A percentile compares a stretch with the other conserved stretches of the same genome.
These are phyloP conservation scores for Pluvialis apricaria DNA, from an alignment of 2,113 vertebrate species.

Conservation along the genomic window DNA sequence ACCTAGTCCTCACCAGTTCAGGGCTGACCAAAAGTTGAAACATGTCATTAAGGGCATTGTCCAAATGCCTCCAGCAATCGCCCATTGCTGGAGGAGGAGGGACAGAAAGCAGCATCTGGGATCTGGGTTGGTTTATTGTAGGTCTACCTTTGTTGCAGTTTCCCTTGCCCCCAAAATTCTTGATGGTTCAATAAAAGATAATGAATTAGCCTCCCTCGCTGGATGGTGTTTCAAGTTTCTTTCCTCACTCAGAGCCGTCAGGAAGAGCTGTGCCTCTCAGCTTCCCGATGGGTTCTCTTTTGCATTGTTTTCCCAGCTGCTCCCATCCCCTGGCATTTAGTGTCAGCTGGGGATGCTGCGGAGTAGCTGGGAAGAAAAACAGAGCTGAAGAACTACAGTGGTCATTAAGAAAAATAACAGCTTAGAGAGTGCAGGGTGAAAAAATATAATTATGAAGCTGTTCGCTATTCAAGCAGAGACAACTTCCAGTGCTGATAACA, in stretches of 20 bases:
- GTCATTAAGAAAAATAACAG: slow-evolving; percentile 44
- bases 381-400: neutral
- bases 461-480: slow-evolving; percentile 47
- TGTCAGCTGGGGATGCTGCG: neutral
- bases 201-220: neutral
- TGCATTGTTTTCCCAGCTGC: slow-evolving; percentile 43
- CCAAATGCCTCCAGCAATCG: neutral
- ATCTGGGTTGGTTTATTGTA: neutral
- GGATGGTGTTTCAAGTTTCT: neutral
- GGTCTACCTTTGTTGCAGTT: neutral
- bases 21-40: neutral
- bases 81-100: neutral
- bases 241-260: accelerated
- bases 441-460: slow-evolving; percentile 46
- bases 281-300: neutral
- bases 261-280: neutral
- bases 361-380: neutral
- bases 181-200: neutral
- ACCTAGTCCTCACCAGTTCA: neutral
- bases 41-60: neutral
- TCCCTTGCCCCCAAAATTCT: neutral
- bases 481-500: slow-evolving; percentile 30
- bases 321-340: slow-evolving; percentile 11
- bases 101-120: neutral
- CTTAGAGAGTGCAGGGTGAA: neutral